These are phyloP conservation scores for Melolontha melolontha DNA, from an alignment of 2,888 invertebrate genomes.

Conservation along the genomic window DNA sequence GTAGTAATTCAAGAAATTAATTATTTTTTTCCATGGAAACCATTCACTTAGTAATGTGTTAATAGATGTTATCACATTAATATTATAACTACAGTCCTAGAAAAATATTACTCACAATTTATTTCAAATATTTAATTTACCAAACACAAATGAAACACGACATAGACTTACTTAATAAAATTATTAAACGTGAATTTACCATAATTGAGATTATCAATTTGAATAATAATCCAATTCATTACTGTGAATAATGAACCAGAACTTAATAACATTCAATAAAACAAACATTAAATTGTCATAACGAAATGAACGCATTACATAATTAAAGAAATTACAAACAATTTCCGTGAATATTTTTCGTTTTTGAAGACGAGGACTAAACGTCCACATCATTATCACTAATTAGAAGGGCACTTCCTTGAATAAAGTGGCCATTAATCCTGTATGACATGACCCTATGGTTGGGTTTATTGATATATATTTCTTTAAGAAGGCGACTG, in stretches of 20 bases:
- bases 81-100: no score
- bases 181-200: not conserved
- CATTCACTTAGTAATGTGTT: no score
- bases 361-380: not conserved
- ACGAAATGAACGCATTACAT: not conserved
- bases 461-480: conserved; percentile 1
- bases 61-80: no score
- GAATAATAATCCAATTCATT: not conserved
- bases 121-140: no score
- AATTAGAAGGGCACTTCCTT: conserved; percentile 17
- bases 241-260: conserved; percentile 5
- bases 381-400: not conserved
- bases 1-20: no score
- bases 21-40: no score
- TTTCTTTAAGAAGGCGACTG: not conserved
- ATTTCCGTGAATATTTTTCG: conserved; percentile 10
- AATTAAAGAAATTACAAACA: conserved; percentile 11
- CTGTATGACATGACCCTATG: not conserved
- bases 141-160: no score
- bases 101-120: no score
- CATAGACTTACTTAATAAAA: not conserved
- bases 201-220: not conserved
- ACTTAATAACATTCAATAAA: not conserved
- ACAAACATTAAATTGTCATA: not conserved
- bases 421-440: conserved; percentile 14